Conservation (phyloP, 2,797 vertebrate species). For the Triplophysa yarkandensis region DNA sequence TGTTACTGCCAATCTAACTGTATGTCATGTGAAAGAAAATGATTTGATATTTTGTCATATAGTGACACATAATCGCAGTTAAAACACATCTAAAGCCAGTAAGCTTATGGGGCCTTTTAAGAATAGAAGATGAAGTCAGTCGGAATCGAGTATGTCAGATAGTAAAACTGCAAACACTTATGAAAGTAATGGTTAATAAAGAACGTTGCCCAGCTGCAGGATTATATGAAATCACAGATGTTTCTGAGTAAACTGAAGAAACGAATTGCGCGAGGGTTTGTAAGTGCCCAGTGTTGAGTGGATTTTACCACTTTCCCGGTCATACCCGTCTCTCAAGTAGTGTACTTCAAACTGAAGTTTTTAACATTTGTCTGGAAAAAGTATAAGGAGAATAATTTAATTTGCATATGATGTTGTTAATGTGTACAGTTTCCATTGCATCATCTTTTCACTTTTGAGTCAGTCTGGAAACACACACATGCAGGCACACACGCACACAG, state of each 20-base stretch:
- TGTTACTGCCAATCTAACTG: no score
- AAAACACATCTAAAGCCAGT: no score
- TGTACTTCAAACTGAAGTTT: neutral
- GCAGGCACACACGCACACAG: neutral
- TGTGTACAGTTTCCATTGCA: conserved; percentile 45
- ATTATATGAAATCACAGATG: neutral
- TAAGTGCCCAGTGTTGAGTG: neutral
- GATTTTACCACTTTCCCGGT: neutral
- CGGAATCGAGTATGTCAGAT: neutral
- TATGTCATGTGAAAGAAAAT: no score
- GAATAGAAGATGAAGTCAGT: neutral
- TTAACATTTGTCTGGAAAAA: neutral
- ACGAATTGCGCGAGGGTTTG: neutral
- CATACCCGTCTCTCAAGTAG: neutral
- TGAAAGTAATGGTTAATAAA: neutral
- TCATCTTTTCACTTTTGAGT: conserved; percentile 23
- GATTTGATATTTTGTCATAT: no score
- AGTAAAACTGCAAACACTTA: neutral
- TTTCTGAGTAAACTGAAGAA: neutral
- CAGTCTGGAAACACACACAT: conserved; percentile 36
- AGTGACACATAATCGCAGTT: neutral
- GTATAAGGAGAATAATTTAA: conserved; percentile 60
- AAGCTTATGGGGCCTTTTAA: neutral
- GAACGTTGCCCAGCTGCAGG: neutral
- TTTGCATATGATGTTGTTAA: conserved; percentile 43